These are phyloP conservation scores for Myripristis murdjan DNA, from an alignment of 2,797 vertebrate species.

Conservation along the genomic window DNA sequence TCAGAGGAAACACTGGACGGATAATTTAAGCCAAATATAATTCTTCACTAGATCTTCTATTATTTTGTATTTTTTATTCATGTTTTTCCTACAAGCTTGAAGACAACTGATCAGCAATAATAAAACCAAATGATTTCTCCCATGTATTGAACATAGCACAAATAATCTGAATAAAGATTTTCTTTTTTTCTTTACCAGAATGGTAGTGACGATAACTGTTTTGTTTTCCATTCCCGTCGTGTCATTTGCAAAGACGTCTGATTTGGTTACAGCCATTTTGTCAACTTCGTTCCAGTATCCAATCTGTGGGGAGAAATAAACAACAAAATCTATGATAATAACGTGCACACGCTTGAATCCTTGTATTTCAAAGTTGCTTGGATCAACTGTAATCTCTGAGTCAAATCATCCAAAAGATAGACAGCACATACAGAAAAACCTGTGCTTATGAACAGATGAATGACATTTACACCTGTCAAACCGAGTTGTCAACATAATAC, in stretches of 20 bases:
- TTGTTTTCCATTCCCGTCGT: conserved; percentile 98
- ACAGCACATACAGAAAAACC: too few relatives aligned
- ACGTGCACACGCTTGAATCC: background rate
- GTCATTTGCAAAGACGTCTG: conserved; percentile 94
- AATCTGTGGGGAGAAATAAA: conserved; percentile 86
- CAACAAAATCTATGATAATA: conserved; percentile 5
- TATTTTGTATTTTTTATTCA: too few relatives aligned
- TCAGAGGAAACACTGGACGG: too few relatives aligned
- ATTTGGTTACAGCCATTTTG: conserved; percentile 98
- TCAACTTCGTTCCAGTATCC: conserved; percentile 99
- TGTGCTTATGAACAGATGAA: too few relatives aligned
- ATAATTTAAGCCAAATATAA: too few relatives aligned
- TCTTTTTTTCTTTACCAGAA: conserved; percentile 89
- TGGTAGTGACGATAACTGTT: conserved; percentile 98
- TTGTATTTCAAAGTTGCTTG: background rate
- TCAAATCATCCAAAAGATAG: background rate
- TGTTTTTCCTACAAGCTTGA: too few relatives aligned
- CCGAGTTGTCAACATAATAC: background rate
- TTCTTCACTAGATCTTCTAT: too few relatives aligned
- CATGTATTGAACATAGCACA: too few relatives aligned
- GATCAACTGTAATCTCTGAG: background rate
- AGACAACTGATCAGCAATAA: too few relatives aligned
- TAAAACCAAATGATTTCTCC: too few relatives aligned
- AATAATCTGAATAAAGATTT: too few relatives aligned
- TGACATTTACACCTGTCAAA: too few relatives aligned